phyloP scores from a whole-genome alignment of 35 echinoderm and acorn worm species.

The Amphiura filiformis region DNA sequence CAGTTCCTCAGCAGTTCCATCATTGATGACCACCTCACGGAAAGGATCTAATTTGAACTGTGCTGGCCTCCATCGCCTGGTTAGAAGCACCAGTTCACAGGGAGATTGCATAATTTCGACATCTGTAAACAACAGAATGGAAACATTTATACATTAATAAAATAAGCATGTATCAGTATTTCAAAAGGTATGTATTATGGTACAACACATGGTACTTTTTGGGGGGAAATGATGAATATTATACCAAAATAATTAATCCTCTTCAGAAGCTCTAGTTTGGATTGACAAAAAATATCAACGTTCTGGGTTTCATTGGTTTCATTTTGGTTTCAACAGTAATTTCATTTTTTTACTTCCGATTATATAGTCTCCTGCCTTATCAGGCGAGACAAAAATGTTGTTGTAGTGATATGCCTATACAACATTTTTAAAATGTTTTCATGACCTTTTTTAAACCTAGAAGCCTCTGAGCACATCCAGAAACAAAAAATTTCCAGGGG shows the following conservation, averaged over 20 bases:
- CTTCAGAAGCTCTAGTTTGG: not conserved
- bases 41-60: conserved; percentile 85
- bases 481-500: too few relatives aligned
- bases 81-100: conserved; percentile 68
- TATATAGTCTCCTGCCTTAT: too few relatives aligned
- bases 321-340: too few relatives aligned
- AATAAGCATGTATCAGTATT: not conserved
- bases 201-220: not conserved
- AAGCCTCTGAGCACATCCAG: too few relatives aligned
- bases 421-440: too few relatives aligned
- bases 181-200: not conserved
- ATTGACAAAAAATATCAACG: too few relatives aligned
- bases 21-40: conserved; percentile 63
- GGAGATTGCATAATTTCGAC: conserved; percentile 59
- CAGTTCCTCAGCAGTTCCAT: conserved; percentile 74
- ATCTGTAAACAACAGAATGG: conserved; percentile 30
- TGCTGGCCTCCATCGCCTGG: conserved; percentile 79
- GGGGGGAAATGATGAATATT: not conserved
- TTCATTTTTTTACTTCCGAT: too few relatives aligned
- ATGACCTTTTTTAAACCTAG: too few relatives aligned
- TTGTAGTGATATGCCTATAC: too few relatives aligned
- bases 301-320: too few relatives aligned
- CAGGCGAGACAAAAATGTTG: too few relatives aligned
- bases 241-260: not conserved
- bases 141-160: not conserved